Conservation (phyloP, 2,888 invertebrate genomes). For the Palloptera scutellata region DNA sequence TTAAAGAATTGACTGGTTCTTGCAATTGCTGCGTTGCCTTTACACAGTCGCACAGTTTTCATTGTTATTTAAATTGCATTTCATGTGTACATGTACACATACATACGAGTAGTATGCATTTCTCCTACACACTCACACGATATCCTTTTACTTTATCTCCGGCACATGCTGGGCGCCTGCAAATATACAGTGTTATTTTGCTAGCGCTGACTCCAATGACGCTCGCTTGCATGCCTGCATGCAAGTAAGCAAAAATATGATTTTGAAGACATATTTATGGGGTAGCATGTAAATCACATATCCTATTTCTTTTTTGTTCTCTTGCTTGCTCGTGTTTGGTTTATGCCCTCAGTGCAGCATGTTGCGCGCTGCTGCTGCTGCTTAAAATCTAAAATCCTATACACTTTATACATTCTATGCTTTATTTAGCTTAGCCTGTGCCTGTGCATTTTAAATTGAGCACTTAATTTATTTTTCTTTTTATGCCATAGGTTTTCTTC, state of each 20-base stretch:
- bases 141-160: slow-evolving; percentile 9
- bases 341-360: too few relatives aligned
- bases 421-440: too few relatives aligned
- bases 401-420: too few relatives aligned
- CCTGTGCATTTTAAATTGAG: too few relatives aligned
- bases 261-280: slow-evolving; percentile 30
- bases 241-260: slow-evolving; percentile 22
- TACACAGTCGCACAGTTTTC: slow-evolving; percentile 4
- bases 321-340: too few relatives aligned
- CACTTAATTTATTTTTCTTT: too few relatives aligned
- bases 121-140: not conserved
- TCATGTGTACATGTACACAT: not conserved
- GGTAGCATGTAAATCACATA: slow-evolving; percentile 27
- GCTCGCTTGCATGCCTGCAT: not conserved
- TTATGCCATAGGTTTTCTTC: too few relatives aligned
- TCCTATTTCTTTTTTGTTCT: not conserved
- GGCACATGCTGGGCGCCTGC: not conserved
- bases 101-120: too few relatives aligned
- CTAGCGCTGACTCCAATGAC: not conserved
- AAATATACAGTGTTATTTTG: not conserved
- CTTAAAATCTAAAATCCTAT: too few relatives aligned
- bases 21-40: too few relatives aligned
- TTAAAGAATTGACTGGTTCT: too few relatives aligned
- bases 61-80: slow-evolving; percentile 36
- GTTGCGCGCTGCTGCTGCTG: too few relatives aligned